phyloP scores from a whole-genome alignment of 2,888 invertebrate species.

The Eilema griseolum region DNA sequence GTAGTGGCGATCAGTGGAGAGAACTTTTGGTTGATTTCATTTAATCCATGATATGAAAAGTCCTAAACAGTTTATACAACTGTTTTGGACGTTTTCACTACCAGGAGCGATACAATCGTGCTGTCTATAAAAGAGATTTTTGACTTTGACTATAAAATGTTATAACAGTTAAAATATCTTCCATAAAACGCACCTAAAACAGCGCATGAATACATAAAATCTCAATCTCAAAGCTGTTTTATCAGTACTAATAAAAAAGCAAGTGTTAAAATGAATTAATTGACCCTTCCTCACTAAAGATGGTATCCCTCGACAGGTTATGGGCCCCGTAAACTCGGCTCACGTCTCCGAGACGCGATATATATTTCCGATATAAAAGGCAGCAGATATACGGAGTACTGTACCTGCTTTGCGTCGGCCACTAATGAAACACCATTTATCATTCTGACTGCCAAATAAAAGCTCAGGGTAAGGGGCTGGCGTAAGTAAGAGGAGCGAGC shows the following conservation, averaged over 20 bases:
- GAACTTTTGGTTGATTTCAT: too few relatives aligned
- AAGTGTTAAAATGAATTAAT: conserved; percentile 9
- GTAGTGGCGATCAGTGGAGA: too few relatives aligned
- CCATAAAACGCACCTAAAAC: too few relatives aligned
- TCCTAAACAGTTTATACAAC: too few relatives aligned
- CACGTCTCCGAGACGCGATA: conserved; percentile 37
- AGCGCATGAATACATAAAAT: too few relatives aligned
- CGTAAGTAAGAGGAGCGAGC: conserved; percentile 25
- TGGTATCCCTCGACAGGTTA: conserved; percentile 29
- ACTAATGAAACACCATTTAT: conserved; percentile 83
- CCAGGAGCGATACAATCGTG: too few relatives aligned
- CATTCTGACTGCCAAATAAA: conserved; percentile 81
- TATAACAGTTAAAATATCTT: too few relatives aligned
- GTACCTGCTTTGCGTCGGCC: conserved; percentile 65
- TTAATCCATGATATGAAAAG: too few relatives aligned
- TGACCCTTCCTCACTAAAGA: conserved; percentile 14
- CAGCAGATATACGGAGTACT: conserved; percentile 62
- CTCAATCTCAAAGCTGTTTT: too few relatives aligned
- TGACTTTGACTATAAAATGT: too few relatives aligned
- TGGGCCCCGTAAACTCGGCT: conserved; percentile 33
- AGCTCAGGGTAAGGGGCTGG: conserved; percentile 59
- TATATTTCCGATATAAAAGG: conserved; percentile 65
- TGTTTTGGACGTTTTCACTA: too few relatives aligned
- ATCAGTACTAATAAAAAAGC: background rate
- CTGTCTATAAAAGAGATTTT: too few relatives aligned